These are phyloP conservation scores for Propithecus coquereli DNA, from an alignment of 2,113 vertebrate species.

Conservation along the genomic window DNA sequence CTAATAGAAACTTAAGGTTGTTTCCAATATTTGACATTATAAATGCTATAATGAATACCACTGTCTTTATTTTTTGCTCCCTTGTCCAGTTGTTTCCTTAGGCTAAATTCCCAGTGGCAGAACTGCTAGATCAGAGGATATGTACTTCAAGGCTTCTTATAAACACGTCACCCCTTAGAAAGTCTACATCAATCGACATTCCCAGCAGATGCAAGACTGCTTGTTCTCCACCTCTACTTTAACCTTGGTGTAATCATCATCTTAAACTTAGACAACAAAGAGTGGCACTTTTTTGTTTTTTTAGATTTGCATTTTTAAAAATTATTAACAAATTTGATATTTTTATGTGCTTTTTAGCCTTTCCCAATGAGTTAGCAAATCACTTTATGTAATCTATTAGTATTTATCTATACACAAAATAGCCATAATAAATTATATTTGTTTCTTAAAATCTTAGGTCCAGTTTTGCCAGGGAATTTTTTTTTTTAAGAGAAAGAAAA, in stretches of 20 bases:
- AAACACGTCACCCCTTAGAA: not conserved
- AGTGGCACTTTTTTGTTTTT: not conserved
- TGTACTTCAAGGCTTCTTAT: not conserved
- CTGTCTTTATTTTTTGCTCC: not conserved
- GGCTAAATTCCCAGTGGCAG: not conserved
- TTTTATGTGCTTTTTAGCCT: not conserved
- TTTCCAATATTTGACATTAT: slow-evolving; percentile 14
- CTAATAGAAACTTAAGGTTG: slow-evolving; percentile 3
- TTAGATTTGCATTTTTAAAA: slow-evolving; percentile 4
- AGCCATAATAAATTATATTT: not conserved
- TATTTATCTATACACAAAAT: not conserved
- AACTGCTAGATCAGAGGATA: not conserved
- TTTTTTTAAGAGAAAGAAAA: not conserved
- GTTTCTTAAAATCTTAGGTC: slow-evolving; percentile 6
- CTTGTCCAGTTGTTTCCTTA: slow-evolving; percentile 19
- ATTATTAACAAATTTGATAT: not conserved
- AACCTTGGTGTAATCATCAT: not conserved
- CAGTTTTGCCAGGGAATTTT: not conserved
- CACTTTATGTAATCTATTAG: not conserved
- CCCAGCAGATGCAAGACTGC: not conserved
- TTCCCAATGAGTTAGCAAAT: not conserved
- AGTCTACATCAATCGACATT: not conserved
- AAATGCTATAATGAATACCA: not conserved
- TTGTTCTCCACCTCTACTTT: not conserved
- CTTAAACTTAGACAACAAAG: not conserved